These are phyloP conservation scores for Xenus cinereus DNA, from an alignment of 2,113 vertebrate species.

Conservation along the genomic window DNA sequence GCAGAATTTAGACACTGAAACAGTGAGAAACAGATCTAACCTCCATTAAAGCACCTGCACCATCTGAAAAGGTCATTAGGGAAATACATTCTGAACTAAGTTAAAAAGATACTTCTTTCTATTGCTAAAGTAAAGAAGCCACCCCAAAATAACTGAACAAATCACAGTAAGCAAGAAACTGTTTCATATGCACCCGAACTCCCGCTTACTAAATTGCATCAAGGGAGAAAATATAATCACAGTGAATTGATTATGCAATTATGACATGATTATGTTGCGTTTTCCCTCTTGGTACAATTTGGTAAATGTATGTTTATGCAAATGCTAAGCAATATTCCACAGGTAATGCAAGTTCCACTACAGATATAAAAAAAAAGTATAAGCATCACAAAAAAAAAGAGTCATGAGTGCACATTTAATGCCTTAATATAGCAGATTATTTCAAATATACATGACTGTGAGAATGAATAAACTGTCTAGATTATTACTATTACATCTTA, in stretches of 20 bases:
- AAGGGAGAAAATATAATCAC: slow-evolving; percentile 73
- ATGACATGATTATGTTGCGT: slow-evolving; percentile 61
- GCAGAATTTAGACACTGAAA: not conserved
- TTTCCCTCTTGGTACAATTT: slow-evolving; percentile 70
- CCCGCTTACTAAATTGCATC: slow-evolving; percentile 64
- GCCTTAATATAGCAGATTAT: not conserved
- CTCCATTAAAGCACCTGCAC: not conserved
- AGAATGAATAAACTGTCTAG: not conserved
- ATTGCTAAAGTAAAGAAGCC: slow-evolving; percentile 4
- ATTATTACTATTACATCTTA: not conserved
- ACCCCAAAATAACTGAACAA: slow-evolving; percentile 37
- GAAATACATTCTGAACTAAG: not conserved
- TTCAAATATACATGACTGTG: not conserved
- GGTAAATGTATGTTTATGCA: slow-evolving; percentile 68
- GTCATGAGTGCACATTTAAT: not conserved
- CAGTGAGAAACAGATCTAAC: not conserved
- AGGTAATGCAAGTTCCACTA: slow-evolving; percentile 43
- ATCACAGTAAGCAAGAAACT: slow-evolving; percentile 39
- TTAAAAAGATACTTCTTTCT: not conserved
- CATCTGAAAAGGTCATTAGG: not conserved
- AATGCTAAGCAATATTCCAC: slow-evolving; percentile 58
- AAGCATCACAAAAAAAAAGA: slow-evolving; percentile 5
- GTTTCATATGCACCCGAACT: slow-evolving; percentile 38
- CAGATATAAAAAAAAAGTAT: not conserved
- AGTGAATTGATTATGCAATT: slow-evolving; percentile 71